These are phyloP conservation scores for Clistopyga incitator DNA, from an alignment of 2,888 invertebrate species.

Conservation along the genomic window DNA sequence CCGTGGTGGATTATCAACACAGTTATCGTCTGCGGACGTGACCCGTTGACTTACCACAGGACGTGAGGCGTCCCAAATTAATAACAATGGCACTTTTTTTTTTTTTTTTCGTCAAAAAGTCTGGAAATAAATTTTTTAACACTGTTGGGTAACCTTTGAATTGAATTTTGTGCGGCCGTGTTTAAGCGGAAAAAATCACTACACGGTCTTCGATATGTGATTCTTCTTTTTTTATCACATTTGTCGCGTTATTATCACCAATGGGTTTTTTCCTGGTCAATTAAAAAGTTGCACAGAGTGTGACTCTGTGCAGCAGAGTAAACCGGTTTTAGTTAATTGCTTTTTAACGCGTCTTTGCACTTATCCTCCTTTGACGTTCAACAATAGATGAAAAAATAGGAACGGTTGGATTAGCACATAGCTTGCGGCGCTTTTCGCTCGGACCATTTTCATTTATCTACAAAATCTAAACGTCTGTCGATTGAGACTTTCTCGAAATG, in stretches of 20 bases:
- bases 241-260: too few relatives aligned
- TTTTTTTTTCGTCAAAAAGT: too few relatives aligned
- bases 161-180: background rate
- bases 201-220: background rate
- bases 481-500: background rate
- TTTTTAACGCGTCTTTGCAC: background rate
- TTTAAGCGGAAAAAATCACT: background rate
- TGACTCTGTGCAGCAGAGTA: too few relatives aligned
- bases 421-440: background rate
- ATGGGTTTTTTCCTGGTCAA: background rate
- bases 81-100: background rate
- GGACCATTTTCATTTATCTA: background rate
- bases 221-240: too few relatives aligned
- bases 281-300: background rate
- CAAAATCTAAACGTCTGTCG: background rate
- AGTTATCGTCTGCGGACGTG: background rate
- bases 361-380: background rate
- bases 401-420: background rate
- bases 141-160: background rate
- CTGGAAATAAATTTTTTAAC: background rate
- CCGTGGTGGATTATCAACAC: background rate
- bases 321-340: slow-evolving; percentile 5
- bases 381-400: background rate
- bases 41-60: background rate
- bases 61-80: background rate